phyloP scores from a whole-genome alignment of 92 coral and sea anemone species.

The Pocillopora grandis region DNA sequence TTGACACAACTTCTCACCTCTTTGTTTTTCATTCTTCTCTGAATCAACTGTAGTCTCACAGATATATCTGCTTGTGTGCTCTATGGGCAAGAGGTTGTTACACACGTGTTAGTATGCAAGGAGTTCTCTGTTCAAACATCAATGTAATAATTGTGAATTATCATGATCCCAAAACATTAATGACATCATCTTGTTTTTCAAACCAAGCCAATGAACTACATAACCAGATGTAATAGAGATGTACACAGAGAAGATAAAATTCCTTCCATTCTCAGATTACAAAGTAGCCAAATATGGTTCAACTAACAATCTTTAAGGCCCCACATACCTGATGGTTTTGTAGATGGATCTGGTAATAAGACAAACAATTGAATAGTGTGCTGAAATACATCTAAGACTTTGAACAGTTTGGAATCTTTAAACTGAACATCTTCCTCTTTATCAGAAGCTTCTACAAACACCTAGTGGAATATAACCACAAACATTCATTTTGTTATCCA shows the following conservation, averaged over 20 bases:
- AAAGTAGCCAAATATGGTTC: background rate
- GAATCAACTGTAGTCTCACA: constrained; percentile 35
- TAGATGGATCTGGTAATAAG: constrained; percentile 74
- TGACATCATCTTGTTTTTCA: too few species aligned
- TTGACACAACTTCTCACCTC: background rate
- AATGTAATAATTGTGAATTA: too few species aligned
- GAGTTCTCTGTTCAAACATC: too few species aligned
- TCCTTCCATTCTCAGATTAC: too few species aligned
- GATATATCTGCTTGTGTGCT: constrained; percentile 32
- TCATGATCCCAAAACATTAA: too few species aligned
- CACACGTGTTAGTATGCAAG: background rate
- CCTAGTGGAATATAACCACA: constrained; percentile 38
- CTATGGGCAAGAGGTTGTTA: background rate
- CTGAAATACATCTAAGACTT: constrained; percentile 69
- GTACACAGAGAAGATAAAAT: too few species aligned
- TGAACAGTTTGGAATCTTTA: constrained; percentile 62
- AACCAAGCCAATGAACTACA: too few species aligned
- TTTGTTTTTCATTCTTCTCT: constrained; percentile 22
- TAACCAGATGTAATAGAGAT: too few species aligned
- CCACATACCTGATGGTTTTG: constrained; percentile 74
- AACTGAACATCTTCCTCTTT: constrained; percentile 56
- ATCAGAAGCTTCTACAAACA: constrained; percentile 87
- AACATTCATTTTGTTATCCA: background rate
- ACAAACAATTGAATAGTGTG: constrained; percentile 74
- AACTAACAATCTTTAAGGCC: background rate